phyloP scores from a whole-genome alignment of 2,888 invertebrate species.

The Sarcophaga rosellei region DNA sequence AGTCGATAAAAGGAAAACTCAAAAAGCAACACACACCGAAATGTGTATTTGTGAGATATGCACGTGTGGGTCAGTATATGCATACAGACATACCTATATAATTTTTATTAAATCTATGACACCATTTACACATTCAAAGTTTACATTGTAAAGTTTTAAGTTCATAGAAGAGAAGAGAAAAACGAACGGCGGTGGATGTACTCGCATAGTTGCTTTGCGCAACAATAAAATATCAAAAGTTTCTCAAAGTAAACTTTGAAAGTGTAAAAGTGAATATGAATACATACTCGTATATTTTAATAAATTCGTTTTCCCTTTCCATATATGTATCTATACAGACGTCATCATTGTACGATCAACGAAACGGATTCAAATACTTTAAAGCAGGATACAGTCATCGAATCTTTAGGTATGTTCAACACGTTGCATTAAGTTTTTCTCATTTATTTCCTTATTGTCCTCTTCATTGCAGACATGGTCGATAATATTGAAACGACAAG shows the following conservation, averaged over 20 bases:
- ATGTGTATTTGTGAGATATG: constrained; percentile 95
- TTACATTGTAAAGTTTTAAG: no score
- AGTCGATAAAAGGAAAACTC: constrained; percentile 76
- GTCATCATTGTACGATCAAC: constrained; percentile 90
- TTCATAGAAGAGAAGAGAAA: no score
- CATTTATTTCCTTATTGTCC: not conserved
- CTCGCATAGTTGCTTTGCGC: no score
- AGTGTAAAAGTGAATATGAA: no score
- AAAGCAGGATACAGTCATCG: constrained; percentile 53
- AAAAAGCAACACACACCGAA: constrained; percentile 84
- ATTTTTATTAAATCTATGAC: not conserved
- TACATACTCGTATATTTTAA: no score
- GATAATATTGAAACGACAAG: constrained; percentile 74
- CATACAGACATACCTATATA: not conserved
- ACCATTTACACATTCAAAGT: no score
- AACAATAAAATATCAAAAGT: no score
- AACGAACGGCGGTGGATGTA: no score
- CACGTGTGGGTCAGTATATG: constrained; percentile 91
- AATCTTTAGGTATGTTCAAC: constrained; percentile 64
- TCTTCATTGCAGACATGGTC: constrained; percentile 70
- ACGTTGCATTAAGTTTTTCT: constrained; percentile 15
- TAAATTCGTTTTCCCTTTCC: not conserved
- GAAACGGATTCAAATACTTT: constrained; percentile 72
- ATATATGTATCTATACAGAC: constrained; percentile 82
- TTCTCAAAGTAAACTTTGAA: no score